phyloP scores from a whole-genome alignment of 1,140 invertebrate genomes.

The Procambarus clarkii region DNA sequence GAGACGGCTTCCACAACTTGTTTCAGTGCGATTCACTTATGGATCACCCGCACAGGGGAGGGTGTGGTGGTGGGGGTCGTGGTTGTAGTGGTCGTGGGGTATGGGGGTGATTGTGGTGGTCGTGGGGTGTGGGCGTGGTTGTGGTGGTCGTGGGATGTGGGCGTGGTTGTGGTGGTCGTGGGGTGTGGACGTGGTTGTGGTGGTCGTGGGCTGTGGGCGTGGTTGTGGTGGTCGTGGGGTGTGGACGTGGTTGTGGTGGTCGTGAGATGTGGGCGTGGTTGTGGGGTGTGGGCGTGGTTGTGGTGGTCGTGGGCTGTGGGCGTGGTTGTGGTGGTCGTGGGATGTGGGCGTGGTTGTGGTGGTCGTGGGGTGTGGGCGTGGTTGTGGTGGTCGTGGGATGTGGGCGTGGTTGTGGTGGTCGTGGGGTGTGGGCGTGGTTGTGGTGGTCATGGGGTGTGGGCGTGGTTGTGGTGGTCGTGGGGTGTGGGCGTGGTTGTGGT shows the following conservation, averaged over 20 bases:
- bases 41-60: too few species aligned
- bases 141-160: neutral
- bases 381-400: too few species aligned
- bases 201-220: neutral
- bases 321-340: neutral
- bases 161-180: neutral
- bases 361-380: neutral
- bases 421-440: neutral
- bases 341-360: neutral
- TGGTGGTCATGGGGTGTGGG: neutral
- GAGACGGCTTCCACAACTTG: too few species aligned
- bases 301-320: too few species aligned
- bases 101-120: neutral
- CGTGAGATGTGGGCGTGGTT: too few species aligned
- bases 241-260: neutral
- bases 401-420: neutral
- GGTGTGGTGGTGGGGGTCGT: neutral
- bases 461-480: neutral
- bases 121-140: neutral
- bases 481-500: neutral
- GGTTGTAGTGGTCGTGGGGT: neutral
- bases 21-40: too few species aligned
- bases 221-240: too few species aligned
- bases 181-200: neutral
- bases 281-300: neutral